Evolutionary conservation across 2,113 vertebrate genomes (phyloP).

Genomic region (Sander vitreus): DNA sequence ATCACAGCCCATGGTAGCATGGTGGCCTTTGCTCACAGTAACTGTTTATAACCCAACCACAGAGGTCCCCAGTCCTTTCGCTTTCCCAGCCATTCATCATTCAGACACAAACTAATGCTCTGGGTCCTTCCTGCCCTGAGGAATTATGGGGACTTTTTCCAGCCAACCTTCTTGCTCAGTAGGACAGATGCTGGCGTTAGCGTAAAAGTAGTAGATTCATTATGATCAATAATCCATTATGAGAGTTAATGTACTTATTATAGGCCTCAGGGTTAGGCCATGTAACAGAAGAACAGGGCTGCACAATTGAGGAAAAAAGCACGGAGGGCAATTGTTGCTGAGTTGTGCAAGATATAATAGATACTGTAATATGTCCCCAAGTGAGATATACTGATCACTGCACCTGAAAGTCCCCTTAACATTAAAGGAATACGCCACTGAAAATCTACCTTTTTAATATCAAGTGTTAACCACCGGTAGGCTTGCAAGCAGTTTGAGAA

Average conservation of each 20-base stretch:
- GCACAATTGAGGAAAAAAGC: constrained; percentile 11
- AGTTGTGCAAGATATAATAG: constrained; percentile 14
- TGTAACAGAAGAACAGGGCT: constrained; percentile 11
- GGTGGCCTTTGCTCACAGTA: constrained; percentile 48
- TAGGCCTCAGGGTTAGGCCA: constrained; percentile 28
- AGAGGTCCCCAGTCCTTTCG: constrained; percentile 14
- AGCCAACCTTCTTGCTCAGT: constrained; percentile 44
- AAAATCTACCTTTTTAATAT: background rate
- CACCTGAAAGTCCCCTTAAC: constrained; percentile 9
- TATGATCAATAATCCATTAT: constrained; percentile 75
- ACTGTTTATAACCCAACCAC: constrained; percentile 22
- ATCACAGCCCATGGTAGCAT: constrained; percentile 48
- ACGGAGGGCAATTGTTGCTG: constrained; percentile 28
- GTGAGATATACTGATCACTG: constrained; percentile 27
- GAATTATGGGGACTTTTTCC: constrained; percentile 34
- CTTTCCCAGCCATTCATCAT: constrained; percentile 65
- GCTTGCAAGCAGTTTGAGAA: background rate
- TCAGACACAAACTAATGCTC: constrained; percentile 65
- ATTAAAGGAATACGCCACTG: background rate
- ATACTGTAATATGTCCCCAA: background rate
- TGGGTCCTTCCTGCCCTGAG: constrained; percentile 29
- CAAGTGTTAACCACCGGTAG: background rate
- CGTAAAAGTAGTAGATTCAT: constrained; percentile 50
- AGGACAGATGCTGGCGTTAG: constrained; percentile 52
- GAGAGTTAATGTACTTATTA: constrained; percentile 61